A percentile compares a stretch with the other conserved stretches of the same genome.
Conservation (phyloP, 2,797 vertebrate genomes). For the Fringilla coelebs region DNA sequence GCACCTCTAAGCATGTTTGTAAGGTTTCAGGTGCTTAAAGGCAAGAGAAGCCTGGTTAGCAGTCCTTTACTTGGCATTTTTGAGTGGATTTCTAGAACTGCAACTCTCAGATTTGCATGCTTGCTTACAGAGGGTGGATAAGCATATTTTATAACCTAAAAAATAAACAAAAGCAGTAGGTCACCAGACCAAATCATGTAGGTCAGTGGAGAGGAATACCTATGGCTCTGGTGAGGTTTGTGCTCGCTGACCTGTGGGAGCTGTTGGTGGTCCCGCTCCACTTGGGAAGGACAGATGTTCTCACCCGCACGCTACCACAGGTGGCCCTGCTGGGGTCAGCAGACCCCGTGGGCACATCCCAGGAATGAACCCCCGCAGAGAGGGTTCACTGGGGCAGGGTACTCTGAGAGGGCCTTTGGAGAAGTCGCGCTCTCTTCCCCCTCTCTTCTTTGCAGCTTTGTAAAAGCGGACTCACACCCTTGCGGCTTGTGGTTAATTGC, state of each 20-base stretch:
- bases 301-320: neutral
- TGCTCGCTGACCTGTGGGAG: slow-evolving; percentile 55
- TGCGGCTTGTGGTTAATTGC: neutral
- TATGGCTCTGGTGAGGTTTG: neutral
- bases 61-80: neutral
- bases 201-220: slow-evolving; percentile 65
- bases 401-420: neutral
- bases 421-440: neutral
- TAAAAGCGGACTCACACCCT: neutral
- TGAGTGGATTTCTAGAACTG: neutral
- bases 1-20: slow-evolving; percentile 5
- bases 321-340: neutral
- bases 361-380: neutral
- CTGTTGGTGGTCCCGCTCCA: slow-evolving; percentile 38
- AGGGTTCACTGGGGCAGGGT: neutral
- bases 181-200: slow-evolving; percentile 62
- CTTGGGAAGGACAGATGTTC: slow-evolving; percentile 57
- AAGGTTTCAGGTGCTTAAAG: slow-evolving; percentile 19
- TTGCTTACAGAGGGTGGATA: slow-evolving; percentile 38
- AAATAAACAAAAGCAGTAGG: slow-evolving; percentile 59
- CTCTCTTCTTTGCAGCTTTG: neutral
- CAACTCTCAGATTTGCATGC: neutral
- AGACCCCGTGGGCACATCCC: neutral
- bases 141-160: slow-evolving; percentile 50
- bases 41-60: neutral